These are phyloP conservation scores for Littorina saxatilis DNA, from an alignment of 1,140 invertebrate species.

Conservation along the genomic window DNA sequence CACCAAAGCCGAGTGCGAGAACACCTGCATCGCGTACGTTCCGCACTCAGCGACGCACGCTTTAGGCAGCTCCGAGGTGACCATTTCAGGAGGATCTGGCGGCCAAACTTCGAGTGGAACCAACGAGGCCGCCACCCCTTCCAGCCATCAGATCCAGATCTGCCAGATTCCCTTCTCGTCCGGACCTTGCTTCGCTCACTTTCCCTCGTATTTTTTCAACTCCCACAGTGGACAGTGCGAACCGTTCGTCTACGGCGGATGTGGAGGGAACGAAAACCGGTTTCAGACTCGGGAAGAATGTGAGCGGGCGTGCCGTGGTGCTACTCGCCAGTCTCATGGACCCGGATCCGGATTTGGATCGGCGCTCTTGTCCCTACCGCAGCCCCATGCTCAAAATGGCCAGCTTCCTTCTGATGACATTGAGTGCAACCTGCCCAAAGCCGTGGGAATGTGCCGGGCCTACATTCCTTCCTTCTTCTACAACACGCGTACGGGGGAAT, in stretches of 20 bases:
- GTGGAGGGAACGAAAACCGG: constrained; percentile 79
- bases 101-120: neutral
- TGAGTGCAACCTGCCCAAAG: constrained; percentile 47
- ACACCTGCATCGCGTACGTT: constrained; percentile 46
- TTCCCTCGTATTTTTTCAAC: constrained; percentile 77
- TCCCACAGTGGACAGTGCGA: constrained; percentile 73
- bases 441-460: constrained; percentile 46
- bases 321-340: neutral
- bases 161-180: constrained; percentile 54
- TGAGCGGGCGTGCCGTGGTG: constrained; percentile 64
- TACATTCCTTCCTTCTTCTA: constrained; percentile 74
- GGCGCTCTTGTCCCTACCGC: neutral
- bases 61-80: neutral
- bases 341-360: neutral
- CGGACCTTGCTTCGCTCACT: constrained; percentile 64
- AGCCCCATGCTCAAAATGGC: neutral
- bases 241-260: constrained; percentile 79
- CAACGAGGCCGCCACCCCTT: no score
- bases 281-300: constrained; percentile 76
- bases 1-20: constrained; percentile 58
- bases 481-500: constrained; percentile 77
- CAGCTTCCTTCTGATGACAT: neutral
- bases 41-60: neutral
- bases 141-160: constrained; percentile 32
- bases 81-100: neutral